Evolutionary conservation across 2,797 vertebrate genomes (phyloP).

Genomic region (Sebastes umbrosus): DNA sequence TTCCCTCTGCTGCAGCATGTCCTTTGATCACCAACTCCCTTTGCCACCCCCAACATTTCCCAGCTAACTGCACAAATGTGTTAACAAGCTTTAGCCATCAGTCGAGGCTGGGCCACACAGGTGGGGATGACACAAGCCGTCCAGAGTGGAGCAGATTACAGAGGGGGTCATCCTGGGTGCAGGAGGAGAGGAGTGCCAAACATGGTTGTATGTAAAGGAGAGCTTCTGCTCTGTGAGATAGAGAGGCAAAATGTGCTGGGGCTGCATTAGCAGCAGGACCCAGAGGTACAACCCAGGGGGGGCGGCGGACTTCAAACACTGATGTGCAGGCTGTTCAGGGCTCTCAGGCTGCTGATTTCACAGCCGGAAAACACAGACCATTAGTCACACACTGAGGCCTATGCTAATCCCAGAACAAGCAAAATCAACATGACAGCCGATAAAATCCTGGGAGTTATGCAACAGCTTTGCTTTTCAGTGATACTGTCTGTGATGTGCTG

Average conservation of each 20-base stretch:
- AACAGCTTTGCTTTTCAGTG: conserved; percentile 61
- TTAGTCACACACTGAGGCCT: conserved; percentile 70
- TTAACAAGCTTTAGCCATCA: conserved; percentile 77
- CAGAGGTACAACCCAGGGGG: conserved; percentile 38
- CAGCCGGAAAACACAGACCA: conserved; percentile 69
- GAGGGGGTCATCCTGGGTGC: conserved; percentile 39
- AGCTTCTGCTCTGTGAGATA: conserved; percentile 22
- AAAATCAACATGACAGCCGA: conserved; percentile 71
- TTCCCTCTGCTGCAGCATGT: conserved; percentile 9
- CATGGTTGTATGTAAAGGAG: conserved; percentile 58
- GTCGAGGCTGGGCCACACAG: conserved; percentile 29
- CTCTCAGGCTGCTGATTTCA: conserved; percentile 67
- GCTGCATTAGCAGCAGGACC: conserved; percentile 58
- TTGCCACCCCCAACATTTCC: conserved; percentile 44
- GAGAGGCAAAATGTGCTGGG: conserved; percentile 34
- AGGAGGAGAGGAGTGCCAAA: conserved; percentile 42
- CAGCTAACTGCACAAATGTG: conserved; percentile 69
- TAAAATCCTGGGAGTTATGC: conserved; percentile 68
- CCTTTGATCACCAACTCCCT: conserved; percentile 39
- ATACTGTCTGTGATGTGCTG: conserved; percentile 64
- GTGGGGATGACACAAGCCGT: conserved; percentile 27
- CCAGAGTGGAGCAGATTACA: conserved; percentile 34
- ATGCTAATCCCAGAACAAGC: conserved; percentile 75
- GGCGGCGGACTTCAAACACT: conserved; percentile 52
- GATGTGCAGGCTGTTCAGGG: conserved; percentile 43